Base-by-base conservation (phyloP, 2,888 invertebrate species). In the Clitarchus hookeri region DNA sequence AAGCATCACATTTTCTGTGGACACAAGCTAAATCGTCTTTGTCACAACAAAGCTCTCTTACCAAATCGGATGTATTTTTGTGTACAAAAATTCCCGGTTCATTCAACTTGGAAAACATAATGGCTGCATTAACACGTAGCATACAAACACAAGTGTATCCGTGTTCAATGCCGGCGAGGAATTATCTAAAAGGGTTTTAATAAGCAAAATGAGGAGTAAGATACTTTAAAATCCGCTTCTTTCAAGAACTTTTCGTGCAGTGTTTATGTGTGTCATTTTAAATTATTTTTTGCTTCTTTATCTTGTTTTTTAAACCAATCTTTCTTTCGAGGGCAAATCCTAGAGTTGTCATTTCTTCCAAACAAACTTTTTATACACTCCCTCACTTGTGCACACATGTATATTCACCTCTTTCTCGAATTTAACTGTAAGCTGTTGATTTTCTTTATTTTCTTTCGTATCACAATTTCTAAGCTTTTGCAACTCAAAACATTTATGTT, bases 171-270 rank as follows among this genome's bases (percentile, higher is more conserved):
- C 85, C 86, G 83, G 86, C 4, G 87, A 53, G 53, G 78, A 53
- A 88, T 85, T 25, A 88, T 84, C 88, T 88, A 89, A 85, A 88
- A 88, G 19, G 88, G 88, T 77, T 86, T 84, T 25, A 88, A 84
- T 65, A 82, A 44, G 83, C 88, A 87, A 53, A 88, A 89, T 8
- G 86, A 53, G 44, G 88, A 27, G 86, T 88, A 88, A 65, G 86
- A 84, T n/a, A 88, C 79, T 12, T 87, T 82, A 26, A 77, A 82
- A 19, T 84, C 36, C 16, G n/a, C 82, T 25, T 65, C 84, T 80
- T 80, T 36, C 65, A 65, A 65, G 84, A 88, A 88, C 83, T 87
- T 88, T 65, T 83, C 54, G 79, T 88, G 87, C 16, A 88, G 85
- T 48, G 86, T 86, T 84, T 86, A 86, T 54, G 53, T 16, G 85